Conservation (phyloP, 2,797 vertebrate genomes). For the Phalanger gymnotis region DNA sequence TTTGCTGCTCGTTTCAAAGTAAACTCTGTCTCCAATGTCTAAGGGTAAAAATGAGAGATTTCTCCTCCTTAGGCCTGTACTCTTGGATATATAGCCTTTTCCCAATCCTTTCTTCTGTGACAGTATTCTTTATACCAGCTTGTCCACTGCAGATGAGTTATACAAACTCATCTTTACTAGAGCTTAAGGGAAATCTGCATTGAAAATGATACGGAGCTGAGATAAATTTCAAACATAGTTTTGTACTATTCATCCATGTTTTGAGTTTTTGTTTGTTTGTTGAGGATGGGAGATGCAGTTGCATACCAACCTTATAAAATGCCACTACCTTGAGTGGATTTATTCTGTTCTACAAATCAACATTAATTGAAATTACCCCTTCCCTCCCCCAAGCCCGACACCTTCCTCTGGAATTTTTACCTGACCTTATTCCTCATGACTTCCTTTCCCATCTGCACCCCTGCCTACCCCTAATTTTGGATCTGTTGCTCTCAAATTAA, state of each 20-base stretch:
- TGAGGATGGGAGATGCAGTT: neutral
- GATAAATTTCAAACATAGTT: neutral
- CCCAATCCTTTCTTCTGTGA: neutral
- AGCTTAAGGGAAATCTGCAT: neutral
- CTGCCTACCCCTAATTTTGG: neutral
- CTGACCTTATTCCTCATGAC: neutral
- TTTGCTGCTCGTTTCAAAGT: neutral
- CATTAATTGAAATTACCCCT: neutral
- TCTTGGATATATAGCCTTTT: neutral
- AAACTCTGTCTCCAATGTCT: neutral
- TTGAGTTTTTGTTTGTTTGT: neutral
- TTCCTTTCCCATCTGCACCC: neutral
- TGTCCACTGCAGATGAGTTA: neutral
- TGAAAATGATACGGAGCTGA: neutral
- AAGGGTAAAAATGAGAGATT: neutral
- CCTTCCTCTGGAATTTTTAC: neutral
- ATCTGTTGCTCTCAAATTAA: neutral
- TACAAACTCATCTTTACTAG: neutral
- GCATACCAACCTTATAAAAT: neutral
- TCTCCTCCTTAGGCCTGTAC: neutral
- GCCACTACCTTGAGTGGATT: neutral
- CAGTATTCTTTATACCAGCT: neutral
- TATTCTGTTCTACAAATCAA: neutral
- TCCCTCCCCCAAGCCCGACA: rapidly evolving
- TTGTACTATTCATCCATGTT: neutral